Evolutionary conservation across 2,888 invertebrate species (phyloP), one percentile per base, ranked within the genome.

Genomic region (Nesidiocoris tenuis): DNA sequence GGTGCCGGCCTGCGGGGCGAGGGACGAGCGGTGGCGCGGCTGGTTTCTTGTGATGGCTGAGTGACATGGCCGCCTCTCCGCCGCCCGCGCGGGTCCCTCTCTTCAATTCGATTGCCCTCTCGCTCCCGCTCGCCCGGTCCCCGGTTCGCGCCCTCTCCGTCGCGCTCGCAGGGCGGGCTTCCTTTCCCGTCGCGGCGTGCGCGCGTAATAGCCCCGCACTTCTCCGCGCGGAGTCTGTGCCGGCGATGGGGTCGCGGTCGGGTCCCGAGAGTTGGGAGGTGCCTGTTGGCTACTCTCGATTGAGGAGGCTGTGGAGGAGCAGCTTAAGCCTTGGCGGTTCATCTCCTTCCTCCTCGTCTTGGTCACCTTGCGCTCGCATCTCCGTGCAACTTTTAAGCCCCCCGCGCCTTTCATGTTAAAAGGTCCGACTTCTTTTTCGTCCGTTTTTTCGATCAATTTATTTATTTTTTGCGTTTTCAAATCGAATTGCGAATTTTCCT

Each of bases 31-130:
- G 39, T 39, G 39, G 39, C 3, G 39, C 39, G 39, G 39, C 39
- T 39, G 25, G 61, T 63, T 72, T 72, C 72, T 72, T 72, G 72
- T 61, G 72, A 72, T 72, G 72, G 61, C 72, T 72, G 72, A 72
- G 63, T 72, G 72, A 72, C 72, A 72, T 72, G 72, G 72, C 72
- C 63, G 72, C 72, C 25, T 59, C 16, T 7, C 16, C 17, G 71
- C 61, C 61, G 39, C 54, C 61, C 21, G 39, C 5, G 7, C 21
- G 3, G 21, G 2, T 9, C 19, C 19, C 19, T 63, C 21, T 67
- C 55, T 39, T 39, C 39, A 39, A 39, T 39, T 39, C 39, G 39
- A 3, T 12, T 12, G 3, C 39, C 12, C 39, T 3, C 12, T 39
- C 39, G 5, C 39, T 3, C 39, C 12, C 39, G 39, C 12, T 39